Conservation (phyloP, 2,797 vertebrate species). For the Parotocinclus haroldoi region DNA sequence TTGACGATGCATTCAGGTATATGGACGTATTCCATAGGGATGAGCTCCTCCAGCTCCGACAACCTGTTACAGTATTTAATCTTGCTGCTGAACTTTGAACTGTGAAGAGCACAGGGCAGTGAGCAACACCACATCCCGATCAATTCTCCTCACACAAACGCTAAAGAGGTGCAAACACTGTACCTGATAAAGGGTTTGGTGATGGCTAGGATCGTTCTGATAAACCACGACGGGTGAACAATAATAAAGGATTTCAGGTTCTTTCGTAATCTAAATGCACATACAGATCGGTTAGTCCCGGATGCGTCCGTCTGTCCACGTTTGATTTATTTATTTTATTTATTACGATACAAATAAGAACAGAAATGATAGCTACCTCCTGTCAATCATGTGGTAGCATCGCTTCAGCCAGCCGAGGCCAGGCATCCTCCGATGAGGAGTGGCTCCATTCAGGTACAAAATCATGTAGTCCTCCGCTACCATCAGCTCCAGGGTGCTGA, state of each 20-base stretch:
- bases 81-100: constrained; percentile 97
- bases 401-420: constrained; percentile 95
- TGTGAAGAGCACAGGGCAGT: constrained; percentile 55
- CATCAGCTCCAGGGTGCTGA: constrained; percentile 97
- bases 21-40: constrained; percentile 89
- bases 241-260: constrained; percentile 97
- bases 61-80: constrained; percentile 88
- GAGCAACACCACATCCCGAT: not conserved
- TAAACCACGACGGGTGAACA: constrained; percentile 96
- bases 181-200: constrained; percentile 97
- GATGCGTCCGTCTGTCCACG: not conserved
- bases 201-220: constrained; percentile 88
- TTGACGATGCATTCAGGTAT: constrained; percentile 94
- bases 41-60: constrained; percentile 84
- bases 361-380: constrained; percentile 66
- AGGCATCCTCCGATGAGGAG: constrained; percentile 93
- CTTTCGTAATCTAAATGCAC: constrained; percentile 73
- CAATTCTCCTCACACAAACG: not conserved
- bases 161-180: not conserved
- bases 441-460: constrained; percentile 94
- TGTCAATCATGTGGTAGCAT: constrained; percentile 98
- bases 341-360: too few species aligned
- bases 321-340: too few species aligned
- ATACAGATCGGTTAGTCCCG: not conserved
- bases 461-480: constrained; percentile 99